A percentile compares a stretch with the other conserved stretches of the same genome.
Evolutionary conservation across 2,888 invertebrate genomes (phyloP).

Genomic region (Archips xylosteana): DNA sequence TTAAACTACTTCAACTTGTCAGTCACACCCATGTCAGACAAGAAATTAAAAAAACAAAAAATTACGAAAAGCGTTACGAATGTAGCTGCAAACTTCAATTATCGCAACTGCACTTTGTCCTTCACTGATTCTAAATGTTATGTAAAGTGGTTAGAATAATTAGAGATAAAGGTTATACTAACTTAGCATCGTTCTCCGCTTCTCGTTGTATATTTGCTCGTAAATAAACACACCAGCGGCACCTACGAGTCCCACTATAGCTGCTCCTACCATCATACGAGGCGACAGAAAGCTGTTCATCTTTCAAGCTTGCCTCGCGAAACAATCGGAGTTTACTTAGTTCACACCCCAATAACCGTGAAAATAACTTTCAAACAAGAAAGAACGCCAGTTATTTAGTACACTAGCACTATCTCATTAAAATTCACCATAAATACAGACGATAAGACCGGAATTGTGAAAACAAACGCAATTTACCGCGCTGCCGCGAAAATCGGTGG

Average conservation of each 20-base stretch:
- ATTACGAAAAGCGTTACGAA: neutral
- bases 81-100: neutral
- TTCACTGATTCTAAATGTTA: neutral
- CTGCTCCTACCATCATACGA: slow-evolving; percentile 76
- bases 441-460: slow-evolving; percentile 19
- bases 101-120: slow-evolving; percentile 12
- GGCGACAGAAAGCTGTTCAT: slow-evolving; percentile 61
- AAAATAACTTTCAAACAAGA: slow-evolving; percentile 10
- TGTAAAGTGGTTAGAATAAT: slow-evolving; percentile 18
- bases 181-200: slow-evolving; percentile 78
- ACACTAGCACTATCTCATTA: slow-evolving; percentile 29
- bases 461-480: slow-evolving; percentile 2
- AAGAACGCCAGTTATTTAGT: slow-evolving; percentile 18
- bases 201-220: slow-evolving; percentile 80
- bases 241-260: slow-evolving; percentile 79
- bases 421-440: slow-evolving; percentile 17
- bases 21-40: no score
- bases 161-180: slow-evolving; percentile 48
- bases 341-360: slow-evolving; percentile 18
- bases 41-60: neutral
- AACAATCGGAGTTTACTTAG: slow-evolving; percentile 3
- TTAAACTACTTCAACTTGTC: no score
- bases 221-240: slow-evolving; percentile 81
- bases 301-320: neutral
- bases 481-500: neutral